phyloP scores from a whole-genome alignment of 2,888 invertebrate genomes.

The Phragmatobia fuliginosa region DNA sequence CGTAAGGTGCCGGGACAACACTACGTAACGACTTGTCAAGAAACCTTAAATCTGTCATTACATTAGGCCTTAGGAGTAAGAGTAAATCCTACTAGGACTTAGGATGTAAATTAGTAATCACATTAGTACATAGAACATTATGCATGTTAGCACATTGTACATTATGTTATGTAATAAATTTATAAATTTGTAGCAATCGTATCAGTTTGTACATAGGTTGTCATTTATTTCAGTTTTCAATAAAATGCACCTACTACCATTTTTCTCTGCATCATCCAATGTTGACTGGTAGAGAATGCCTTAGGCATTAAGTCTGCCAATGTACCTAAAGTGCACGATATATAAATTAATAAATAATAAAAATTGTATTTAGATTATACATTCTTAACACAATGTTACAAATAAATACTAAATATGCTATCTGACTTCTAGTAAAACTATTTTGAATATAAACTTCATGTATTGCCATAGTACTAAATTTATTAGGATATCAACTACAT shows the following conservation, averaged over 20 bases:
- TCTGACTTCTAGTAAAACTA: not conserved
- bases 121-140: too few relatives aligned
- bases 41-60: slow-evolving; percentile 38
- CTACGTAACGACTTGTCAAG: slow-evolving; percentile 30
- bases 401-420: not conserved
- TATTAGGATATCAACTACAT: not conserved
- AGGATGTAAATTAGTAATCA: not conserved
- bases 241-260: too few relatives aligned
- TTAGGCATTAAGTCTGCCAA: too few relatives aligned
- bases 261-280: too few relatives aligned
- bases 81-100: not conserved
- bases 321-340: too few relatives aligned
- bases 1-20: slow-evolving; percentile 32
- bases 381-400: not conserved
- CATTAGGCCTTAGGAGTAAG: slow-evolving; percentile 29
- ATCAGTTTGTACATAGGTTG: too few relatives aligned
- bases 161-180: too few relatives aligned
- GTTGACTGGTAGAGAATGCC: too few relatives aligned
- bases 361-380: not conserved
- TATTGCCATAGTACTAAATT: not conserved
- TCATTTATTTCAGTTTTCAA: too few relatives aligned
- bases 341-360: too few relatives aligned
- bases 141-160: too few relatives aligned
- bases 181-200: too few relatives aligned
- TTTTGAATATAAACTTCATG: not conserved